These are phyloP conservation scores for Falco biarmicus DNA, from an alignment of 2,797 vertebrate genomes.

Conservation along the genomic window DNA sequence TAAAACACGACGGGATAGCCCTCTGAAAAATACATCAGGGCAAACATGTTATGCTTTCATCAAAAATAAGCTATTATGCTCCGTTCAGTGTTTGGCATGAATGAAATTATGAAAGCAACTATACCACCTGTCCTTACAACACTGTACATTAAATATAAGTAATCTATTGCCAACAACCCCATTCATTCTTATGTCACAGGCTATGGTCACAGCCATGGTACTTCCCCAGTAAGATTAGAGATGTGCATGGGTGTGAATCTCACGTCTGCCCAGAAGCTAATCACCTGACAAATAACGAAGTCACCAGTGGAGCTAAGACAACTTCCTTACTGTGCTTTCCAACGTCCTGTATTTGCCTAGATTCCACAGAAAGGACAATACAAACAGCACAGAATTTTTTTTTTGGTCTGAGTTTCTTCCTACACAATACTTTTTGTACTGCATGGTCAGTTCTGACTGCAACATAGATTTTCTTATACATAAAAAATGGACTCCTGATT, in stretches of 20 bases:
- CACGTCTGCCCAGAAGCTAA: neutral
- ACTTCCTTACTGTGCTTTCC: neutral
- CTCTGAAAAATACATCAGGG: neutral
- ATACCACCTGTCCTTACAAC: neutral
- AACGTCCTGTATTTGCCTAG: neutral
- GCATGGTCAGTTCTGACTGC: neutral
- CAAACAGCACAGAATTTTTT: neutral
- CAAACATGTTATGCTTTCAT: neutral
- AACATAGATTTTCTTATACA: neutral
- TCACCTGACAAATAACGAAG: neutral
- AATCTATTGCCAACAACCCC: neutral
- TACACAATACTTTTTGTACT: neutral
- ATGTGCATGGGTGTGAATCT: neutral
- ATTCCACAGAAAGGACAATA: neutral
- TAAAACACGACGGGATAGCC: neutral
- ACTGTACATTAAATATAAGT: neutral
- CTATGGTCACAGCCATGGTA: neutral
- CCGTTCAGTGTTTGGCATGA: neutral
- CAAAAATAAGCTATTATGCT: neutral
- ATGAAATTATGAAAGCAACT: neutral
- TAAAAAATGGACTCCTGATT: neutral
- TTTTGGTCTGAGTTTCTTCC: neutral
- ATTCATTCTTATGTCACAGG: neutral
- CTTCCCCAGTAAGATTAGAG: neutral
- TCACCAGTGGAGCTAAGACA: neutral